phyloP scores from a whole-genome alignment of 1,140 invertebrate genomes.

The Cyclargus thomasi region DNA sequence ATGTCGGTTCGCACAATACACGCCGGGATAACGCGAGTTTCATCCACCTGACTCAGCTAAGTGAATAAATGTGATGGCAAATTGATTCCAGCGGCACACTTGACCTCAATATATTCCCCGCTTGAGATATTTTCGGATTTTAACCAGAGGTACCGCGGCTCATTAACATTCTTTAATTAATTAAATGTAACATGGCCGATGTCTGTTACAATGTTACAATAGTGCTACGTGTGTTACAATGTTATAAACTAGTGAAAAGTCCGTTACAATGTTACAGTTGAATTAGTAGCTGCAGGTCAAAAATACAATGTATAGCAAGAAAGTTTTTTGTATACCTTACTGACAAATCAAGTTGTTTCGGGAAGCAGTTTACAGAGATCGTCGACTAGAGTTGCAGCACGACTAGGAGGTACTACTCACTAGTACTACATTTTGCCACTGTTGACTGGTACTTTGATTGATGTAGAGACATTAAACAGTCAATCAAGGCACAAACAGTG shows the following conservation, averaged over 20 bases:
- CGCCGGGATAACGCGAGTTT: conserved; percentile 3
- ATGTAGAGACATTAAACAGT: too few species aligned
- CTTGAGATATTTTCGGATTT: conserved; percentile 15
- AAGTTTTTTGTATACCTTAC: too few species aligned
- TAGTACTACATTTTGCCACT: too few species aligned
- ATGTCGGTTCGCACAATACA: neutral
- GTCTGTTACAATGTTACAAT: neutral
- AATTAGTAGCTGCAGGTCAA: too few species aligned
- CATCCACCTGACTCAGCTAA: conserved; percentile 11
- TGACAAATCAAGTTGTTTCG: too few species aligned
- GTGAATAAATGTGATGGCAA: conserved; percentile 16
- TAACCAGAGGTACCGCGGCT: neutral
- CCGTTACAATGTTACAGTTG: neutral
- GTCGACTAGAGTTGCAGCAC: too few species aligned
- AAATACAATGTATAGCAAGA: too few species aligned
- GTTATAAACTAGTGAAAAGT: neutral
- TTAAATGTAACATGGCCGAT: neutral
- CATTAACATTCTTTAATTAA: conserved; percentile 13
- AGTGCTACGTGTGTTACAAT: neutral
- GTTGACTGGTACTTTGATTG: too few species aligned
- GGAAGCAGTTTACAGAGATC: too few species aligned
- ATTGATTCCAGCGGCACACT: conserved; percentile 8
- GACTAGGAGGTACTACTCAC: too few species aligned
- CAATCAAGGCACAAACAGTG: too few species aligned
- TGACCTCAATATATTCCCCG: conserved; percentile 12